Base-by-base conservation (phyloP, 2,888 invertebrate genomes). In the Timandra comae region DNA sequence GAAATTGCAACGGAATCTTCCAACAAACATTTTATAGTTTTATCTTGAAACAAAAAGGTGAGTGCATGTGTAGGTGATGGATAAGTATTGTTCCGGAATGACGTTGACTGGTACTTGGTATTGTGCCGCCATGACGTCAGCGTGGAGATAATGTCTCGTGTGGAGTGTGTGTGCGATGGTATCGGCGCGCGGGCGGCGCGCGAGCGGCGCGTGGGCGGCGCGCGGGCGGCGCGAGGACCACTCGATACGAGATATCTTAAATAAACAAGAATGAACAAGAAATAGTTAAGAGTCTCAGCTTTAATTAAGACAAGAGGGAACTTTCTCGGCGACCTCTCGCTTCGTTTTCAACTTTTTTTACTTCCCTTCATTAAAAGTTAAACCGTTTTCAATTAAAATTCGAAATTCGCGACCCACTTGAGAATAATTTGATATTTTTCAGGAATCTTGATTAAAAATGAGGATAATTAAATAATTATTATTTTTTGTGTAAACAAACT, bases 301-400 rank as follows among this genome's bases (percentile, higher is more conserved):
- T 73, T 66, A 69, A 71, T 70, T 60, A 70, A 67, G 63, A 59
- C 55, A 48, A 48, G 50, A 47, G 51, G 46, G 43, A 47, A 38
- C 45, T 46, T 38, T 30, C 30, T 38, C 32, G 33, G 30, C 37
- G 36, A 30, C 35, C 49, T 43, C 31, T 35, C 42, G 40, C 50
- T 56, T 53, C 43, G 55, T 52, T 61, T 43, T 43, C 51, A 56
- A 64, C 55, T 62, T 69, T 64, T 59, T 55, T 23, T 57, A 57
- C 63, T 60, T 54, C 38, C 55, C 62, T 63, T 72, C 67, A 66
- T 74, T 71, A 74, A 73, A 75, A 73, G 63, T 73, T 70, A 43
- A 63, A 65, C 53, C 53, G 56, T 57, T 67, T 69, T 72, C 71
- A 72, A 73, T 74, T 72, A 71, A 72, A 71, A 66, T 58, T 52